Evolutionary conservation across 2,113 vertebrate genomes (phyloP).

Genomic region (Apaloderma vittatum): DNA sequence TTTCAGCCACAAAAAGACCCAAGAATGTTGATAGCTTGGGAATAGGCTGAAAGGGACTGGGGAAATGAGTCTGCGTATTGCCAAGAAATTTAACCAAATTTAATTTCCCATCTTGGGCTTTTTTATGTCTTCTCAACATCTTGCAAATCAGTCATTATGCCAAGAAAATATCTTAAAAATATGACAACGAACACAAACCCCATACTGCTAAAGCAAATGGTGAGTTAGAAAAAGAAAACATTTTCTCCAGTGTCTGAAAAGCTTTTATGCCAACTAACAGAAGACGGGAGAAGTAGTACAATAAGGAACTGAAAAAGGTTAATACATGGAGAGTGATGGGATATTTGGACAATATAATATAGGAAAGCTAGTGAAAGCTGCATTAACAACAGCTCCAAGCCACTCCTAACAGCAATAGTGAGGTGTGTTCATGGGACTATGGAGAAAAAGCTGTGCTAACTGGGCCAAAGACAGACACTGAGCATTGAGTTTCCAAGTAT

Average conservation of each 20-base stretch:
- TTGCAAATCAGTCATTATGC: slow-evolving; percentile 29
- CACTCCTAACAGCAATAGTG: neutral
- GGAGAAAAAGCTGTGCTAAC: neutral
- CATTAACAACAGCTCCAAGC: neutral
- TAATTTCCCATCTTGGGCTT: neutral
- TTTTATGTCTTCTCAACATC: neutral
- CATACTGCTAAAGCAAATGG: slow-evolving; percentile 29
- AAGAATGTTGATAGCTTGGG: slow-evolving; percentile 30
- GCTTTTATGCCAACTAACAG: neutral
- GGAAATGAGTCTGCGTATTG: neutral
- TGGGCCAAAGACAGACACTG: neutral
- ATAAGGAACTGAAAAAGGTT: neutral
- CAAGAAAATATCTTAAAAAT: slow-evolving; percentile 55
- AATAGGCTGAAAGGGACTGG: neutral
- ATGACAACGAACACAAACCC: neutral
- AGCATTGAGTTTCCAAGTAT: neutral
- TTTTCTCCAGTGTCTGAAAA: slow-evolving; percentile 26
- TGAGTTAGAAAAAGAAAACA: slow-evolving; percentile 13
- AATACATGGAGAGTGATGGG: neutral
- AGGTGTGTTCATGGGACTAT: neutral
- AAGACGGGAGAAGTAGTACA: neutral
- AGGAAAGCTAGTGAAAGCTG: neutral
- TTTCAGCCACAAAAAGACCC: neutral
- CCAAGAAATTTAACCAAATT: slow-evolving; percentile 47
- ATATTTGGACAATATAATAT: neutral